Evolutionary conservation across 2,797 vertebrate genomes (phyloP), one percentile per base, ranked within the genome.

Genomic region (Rhodeus uyekii): DNA sequence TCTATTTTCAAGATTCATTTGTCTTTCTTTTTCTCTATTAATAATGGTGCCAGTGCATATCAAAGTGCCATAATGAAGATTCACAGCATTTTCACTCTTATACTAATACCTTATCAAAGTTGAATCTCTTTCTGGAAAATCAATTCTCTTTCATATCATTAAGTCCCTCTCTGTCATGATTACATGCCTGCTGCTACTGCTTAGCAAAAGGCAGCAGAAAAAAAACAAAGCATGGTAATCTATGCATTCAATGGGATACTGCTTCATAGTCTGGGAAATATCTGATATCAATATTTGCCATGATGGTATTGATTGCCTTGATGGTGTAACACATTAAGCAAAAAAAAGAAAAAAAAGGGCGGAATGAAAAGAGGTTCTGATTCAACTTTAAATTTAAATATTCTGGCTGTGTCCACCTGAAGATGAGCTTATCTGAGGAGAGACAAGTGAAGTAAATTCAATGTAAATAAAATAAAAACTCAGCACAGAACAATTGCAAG

Each of bases 121-220:
- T 91, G 92, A 93, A 95, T 95, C 93, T 93, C 91, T 92, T 95
- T 94, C 93, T 93, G 91, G 93, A 95, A 95, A 95, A 95, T 95
- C 94, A 94, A 95, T 95, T 95, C 93, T 93, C 92, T 92, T 94
- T 93, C 91, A 93, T 94, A 94, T 95, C 94, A 95, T 95, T 93
- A 94, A 93, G 93, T 94, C 93, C 90, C 93, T 90, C 91, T 93
- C 89, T 90, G 87, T 90, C 89, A 86, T 92, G 90, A 91, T 91
- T 93, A 92, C 91, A 91, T 90, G 90, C 86, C 81, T 91, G 92
- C 89, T 88, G 90, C 91, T 91, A 73, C 68, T 42, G 72, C 74
- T 91, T 87, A 89, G 90, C 27, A 64, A 83, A 63, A 86, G 88
- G 92, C 91, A 92, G 90, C 89, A 90, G 90, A 7, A 60, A 60